These are phyloP conservation scores for Lanistes nyassanus DNA, from an alignment of 1,140 invertebrate genomes.

Conservation along the genomic window DNA sequence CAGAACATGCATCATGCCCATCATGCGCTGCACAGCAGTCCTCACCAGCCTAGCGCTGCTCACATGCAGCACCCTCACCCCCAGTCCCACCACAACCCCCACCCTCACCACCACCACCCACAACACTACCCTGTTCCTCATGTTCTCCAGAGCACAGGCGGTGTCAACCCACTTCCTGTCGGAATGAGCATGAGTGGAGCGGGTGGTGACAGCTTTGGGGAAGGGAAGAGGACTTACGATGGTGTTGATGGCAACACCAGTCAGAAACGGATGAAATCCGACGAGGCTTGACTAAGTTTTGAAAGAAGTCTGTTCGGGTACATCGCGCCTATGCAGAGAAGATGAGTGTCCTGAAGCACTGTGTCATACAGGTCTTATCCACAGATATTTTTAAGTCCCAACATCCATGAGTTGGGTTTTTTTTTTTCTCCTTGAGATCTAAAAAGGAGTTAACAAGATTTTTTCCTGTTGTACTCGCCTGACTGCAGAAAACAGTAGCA, in stretches of 20 bases:
- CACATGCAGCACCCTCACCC: background rate
- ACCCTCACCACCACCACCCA: background rate
- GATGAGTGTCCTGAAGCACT: too few relatives aligned
- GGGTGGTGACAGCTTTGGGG: constrained; percentile 17
- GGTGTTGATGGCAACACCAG: background rate
- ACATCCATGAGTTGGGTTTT: background rate
- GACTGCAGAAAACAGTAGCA: too few relatives aligned
- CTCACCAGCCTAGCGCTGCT: background rate
- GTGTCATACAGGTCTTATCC: background rate
- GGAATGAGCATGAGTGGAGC: constrained; percentile 9
- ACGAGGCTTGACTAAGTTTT: constrained; percentile 18
- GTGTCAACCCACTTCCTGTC: constrained; percentile 9
- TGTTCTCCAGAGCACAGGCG: constrained; percentile 21
- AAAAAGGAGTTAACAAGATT: background rate
- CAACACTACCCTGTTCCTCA: constrained; percentile 23
- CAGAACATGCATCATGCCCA: background rate
- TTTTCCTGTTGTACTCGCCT: background rate
- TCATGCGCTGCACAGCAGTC: background rate
- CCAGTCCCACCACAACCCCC: constrained; percentile 2
- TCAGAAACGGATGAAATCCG: constrained; percentile 19
- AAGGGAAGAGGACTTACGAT: constrained; percentile 16
- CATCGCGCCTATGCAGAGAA: background rate
- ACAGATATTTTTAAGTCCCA: background rate
- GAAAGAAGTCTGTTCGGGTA: background rate
- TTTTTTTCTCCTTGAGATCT: background rate